phyloP scores from a whole-genome alignment of 2,113 vertebrate species.

The Antennarius striatus region DNA sequence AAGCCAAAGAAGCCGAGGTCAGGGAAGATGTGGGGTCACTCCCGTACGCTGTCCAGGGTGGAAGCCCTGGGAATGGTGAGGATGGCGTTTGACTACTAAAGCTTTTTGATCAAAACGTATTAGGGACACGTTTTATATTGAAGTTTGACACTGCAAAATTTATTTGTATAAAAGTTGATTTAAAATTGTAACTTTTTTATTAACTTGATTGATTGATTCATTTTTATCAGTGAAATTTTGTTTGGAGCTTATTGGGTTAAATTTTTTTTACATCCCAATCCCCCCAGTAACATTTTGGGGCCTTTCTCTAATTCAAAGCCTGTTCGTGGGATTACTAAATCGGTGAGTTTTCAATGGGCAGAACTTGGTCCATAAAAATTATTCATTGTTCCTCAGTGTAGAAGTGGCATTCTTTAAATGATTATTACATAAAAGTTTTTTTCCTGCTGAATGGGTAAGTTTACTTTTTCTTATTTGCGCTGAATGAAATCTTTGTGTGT shows the following conservation, averaged over 20 bases:
- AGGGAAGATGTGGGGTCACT: constrained; percentile 88
- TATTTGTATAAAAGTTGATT: no score
- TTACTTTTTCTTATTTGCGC: no score
- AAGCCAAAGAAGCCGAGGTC: constrained; percentile 86
- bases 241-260: constrained; percentile 15
- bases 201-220: background rate
- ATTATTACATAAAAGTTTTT: no score
- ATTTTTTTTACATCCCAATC: constrained; percentile 21
- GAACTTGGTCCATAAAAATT: constrained; percentile 6
- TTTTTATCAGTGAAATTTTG: background rate
- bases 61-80: constrained; percentile 87
- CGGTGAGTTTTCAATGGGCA: constrained; percentile 69
- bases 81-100: background rate
- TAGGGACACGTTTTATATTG: background rate
- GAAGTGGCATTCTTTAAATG: no score
- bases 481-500: no score
- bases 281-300: constrained; percentile 52
- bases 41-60: constrained; percentile 86
- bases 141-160: background rate
- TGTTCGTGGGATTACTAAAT: constrained; percentile 80
- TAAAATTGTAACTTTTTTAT: background rate
- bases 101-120: background rate
- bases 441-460: no score
- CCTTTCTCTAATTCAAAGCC: constrained; percentile 74
- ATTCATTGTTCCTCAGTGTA: constrained; percentile 3